Evolutionary conservation across 2,113 vertebrate species (phyloP).

Genomic region (Neotragus pygmaeus): DNA sequence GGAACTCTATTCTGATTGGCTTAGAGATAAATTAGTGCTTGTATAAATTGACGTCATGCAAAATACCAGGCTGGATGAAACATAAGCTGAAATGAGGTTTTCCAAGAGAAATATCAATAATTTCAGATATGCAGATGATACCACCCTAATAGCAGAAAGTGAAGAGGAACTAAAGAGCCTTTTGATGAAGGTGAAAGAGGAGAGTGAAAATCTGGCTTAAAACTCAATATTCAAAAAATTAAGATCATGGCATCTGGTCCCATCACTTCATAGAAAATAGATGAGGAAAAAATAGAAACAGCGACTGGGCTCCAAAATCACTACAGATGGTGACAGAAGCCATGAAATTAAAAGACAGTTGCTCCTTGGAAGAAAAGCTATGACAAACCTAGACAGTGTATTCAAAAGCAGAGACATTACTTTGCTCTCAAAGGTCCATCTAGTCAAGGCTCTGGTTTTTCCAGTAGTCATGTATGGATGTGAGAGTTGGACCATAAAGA

Average conservation of each 20-base stretch:
- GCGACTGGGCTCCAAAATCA: background rate
- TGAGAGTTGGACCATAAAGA: background rate
- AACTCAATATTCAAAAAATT: background rate
- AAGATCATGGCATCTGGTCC: background rate
- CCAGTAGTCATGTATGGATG: background rate
- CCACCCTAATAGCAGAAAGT: background rate
- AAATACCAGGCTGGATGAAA: background rate
- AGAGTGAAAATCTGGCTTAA: background rate
- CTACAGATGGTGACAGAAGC: background rate
- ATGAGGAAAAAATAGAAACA: background rate
- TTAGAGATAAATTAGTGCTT: conserved; percentile 7
- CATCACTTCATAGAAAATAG: background rate
- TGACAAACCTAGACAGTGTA: background rate
- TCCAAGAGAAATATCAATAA: background rate
- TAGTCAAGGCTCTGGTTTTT: background rate
- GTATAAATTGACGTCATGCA: background rate
- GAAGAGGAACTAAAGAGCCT: background rate
- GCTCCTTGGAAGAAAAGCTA: background rate
- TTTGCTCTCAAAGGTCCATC: background rate
- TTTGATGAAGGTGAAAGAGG: background rate
- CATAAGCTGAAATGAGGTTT: background rate
- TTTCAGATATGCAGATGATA: background rate
- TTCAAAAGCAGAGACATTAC: background rate
- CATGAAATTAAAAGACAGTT: background rate
- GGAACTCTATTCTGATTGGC: background rate